Evolutionary conservation across 2,888 invertebrate species (phyloP), one percentile per base, ranked within the genome.

Genomic region (Orthosia incerta): DNA sequence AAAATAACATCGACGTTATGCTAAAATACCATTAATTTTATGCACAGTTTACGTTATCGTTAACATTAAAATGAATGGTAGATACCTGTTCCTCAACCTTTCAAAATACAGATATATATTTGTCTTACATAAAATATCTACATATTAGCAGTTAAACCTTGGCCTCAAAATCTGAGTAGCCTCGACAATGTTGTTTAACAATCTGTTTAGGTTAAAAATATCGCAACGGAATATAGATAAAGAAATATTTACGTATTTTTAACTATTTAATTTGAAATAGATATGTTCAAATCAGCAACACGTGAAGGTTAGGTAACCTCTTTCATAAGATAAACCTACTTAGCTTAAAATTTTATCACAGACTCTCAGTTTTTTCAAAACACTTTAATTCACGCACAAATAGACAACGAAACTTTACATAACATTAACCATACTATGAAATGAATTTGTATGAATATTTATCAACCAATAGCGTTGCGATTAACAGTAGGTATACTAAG

Each of bases 121-220:
- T 93, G 92, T 93, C 91, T 91, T 89, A 89, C 89, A 91, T 91
- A 93, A 92, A 93, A 92, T 92, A 92, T 93, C 89, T 91, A 91
- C 89, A 92, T 94, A 93, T 94, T 94, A 94, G 93, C 92, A 89
- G 88, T 88, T 85, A 91, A 92, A 89, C 96, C 96, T 95, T 95
- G 96, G 95, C 95, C 95, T 90, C 93, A 95, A 95, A 95, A 92
- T 91, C 90, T 89, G 86, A 85, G 87, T 92, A 93, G 91, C 95
- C 95, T 95, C 94, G 94, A 74, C 87, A 88, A 88, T 87, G 89
- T 92, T 92, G 92, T 92, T 93, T 75, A 92, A 94, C 92, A 91
- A 92, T 92, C 92, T 93, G 92, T 94, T 93, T 92, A 88, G 89
- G 90, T 92, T 91, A 91, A 93, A 91, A 94, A 93, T 95, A 94